phyloP scores from a whole-genome alignment of 1,140 invertebrate species.

The Agrypnia vestita region DNA sequence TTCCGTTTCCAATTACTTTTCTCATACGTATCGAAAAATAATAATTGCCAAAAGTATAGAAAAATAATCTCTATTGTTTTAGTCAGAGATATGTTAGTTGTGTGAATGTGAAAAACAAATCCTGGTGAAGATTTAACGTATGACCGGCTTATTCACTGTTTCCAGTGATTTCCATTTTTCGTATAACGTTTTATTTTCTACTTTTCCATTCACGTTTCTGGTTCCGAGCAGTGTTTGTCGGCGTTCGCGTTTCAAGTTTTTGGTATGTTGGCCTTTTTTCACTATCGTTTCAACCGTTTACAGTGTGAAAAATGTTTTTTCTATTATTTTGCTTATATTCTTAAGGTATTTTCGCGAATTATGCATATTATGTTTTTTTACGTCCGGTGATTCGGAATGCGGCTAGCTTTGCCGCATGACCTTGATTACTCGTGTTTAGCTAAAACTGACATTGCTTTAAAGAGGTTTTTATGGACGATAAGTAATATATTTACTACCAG shows the following conservation, averaged over 20 bases:
- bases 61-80: background rate
- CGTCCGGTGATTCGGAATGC: constrained; percentile 10
- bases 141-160: too few relatives aligned
- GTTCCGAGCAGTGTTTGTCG: constrained; percentile 16
- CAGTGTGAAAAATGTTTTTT: background rate
- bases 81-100: background rate
- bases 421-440: constrained; percentile 33
- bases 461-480: background rate
- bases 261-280: constrained; percentile 2
- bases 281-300: background rate
- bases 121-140: too few relatives aligned
- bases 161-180: background rate
- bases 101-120: background rate
- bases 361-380: background rate
- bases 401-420: background rate
- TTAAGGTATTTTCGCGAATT: background rate
- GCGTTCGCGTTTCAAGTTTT: constrained; percentile 20
- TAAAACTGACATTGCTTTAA: background rate
- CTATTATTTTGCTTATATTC: background rate
- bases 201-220: constrained; percentile 39
- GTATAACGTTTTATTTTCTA: background rate
- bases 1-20: too few relatives aligned
- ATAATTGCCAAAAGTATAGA: background rate
- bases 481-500: background rate
- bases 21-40: too few relatives aligned